Evolutionary conservation across 2,797 vertebrate genomes (phyloP), one percentile per base, ranked within the genome.

Genomic region (Limosa lapponica): DNA sequence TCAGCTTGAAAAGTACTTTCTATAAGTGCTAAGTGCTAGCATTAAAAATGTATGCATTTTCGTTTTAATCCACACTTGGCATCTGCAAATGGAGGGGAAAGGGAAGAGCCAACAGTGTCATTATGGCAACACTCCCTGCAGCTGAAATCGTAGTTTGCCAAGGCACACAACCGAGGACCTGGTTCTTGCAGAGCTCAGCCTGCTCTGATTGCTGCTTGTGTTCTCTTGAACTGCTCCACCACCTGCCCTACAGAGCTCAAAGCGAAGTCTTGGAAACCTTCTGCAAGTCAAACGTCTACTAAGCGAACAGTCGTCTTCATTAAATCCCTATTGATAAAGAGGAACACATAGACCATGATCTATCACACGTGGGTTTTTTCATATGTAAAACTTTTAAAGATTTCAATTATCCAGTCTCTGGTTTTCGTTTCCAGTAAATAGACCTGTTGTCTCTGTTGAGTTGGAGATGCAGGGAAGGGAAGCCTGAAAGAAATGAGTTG

Each of bases 31-130:
- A 94, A 95, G 86, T 88, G 77, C 87, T 92, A 59, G 30, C 94
- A 96, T 97, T 95, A 97, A 96, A 96, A 94, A 95, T 96, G 82
- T 78, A 96, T 94, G 86, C n/a, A 8, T 79, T 91, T 88, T 94
- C 14, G 6, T 84, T 92, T 92, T 78, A 91, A 87, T 89, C 82
- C 54, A 48, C 16, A 10, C 52, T 79, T 79, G 41, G 41, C 3
- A 0, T 92, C 74, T 84, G 70, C 79, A 95, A 74, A 72, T 74
- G 74, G 46, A 86, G 54, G n/a, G 43, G 37, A 78, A 82, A 61
- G 34, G 15, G 36, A 82, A 85, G 62, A 90, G 70, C 77, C 77
- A 73, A 18, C 30, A 67, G 55, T 84, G 64, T 69, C 72, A 71
- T 93, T 88, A 70, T 12, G 70, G 71, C 20, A 64, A 15, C 13